Conservation (phyloP, 23 tunicate genomes). For the Clavelina lepadiformis region DNA sequence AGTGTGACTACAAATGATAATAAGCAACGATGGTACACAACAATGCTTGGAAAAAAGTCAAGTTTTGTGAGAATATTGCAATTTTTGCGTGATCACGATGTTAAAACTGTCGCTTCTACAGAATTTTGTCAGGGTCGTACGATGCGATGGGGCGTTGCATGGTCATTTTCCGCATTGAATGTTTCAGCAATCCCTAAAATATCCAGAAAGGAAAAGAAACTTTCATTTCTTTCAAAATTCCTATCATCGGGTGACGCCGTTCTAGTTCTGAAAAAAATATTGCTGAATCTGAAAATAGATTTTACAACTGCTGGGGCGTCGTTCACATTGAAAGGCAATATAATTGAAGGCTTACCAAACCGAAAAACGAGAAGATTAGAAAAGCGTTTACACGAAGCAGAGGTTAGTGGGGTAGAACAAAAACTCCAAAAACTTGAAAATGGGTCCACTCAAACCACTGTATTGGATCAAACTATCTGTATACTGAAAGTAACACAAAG, state of each 20-base stretch:
- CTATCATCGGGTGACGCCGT: not conserved
- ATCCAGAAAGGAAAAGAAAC: not conserved
- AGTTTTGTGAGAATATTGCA: slow-evolving; percentile 33
- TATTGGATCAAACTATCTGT: not conserved
- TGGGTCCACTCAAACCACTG: not conserved
- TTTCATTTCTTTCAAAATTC: slow-evolving; percentile 14
- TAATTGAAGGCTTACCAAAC: slow-evolving; percentile 8
- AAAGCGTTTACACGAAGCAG: not conserved
- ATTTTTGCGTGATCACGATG: slow-evolving; percentile 1
- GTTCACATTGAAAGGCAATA: slow-evolving; percentile 11
- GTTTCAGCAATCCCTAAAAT: not conserved
- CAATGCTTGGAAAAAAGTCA: slow-evolving; percentile 78
- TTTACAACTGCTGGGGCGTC: not conserved
- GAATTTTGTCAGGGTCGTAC: slow-evolving; percentile 93
- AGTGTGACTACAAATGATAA: slow-evolving; percentile 10
- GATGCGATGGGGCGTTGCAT: slow-evolving; percentile 87
- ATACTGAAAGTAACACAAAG: not conserved
- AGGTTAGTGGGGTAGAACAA: no score
- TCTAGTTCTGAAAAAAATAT: not conserved
- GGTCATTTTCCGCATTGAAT: slow-evolving; percentile 37
- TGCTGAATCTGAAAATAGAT: not conserved
- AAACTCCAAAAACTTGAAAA: not conserved
- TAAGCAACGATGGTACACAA: slow-evolving; percentile 62
- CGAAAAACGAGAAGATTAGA: slow-evolving; percentile 1
- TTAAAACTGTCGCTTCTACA: slow-evolving; percentile 10